These are phyloP conservation scores for Scotopteryx bipunctaria DNA, from an alignment of 2,888 invertebrate species.

Conservation along the genomic window DNA sequence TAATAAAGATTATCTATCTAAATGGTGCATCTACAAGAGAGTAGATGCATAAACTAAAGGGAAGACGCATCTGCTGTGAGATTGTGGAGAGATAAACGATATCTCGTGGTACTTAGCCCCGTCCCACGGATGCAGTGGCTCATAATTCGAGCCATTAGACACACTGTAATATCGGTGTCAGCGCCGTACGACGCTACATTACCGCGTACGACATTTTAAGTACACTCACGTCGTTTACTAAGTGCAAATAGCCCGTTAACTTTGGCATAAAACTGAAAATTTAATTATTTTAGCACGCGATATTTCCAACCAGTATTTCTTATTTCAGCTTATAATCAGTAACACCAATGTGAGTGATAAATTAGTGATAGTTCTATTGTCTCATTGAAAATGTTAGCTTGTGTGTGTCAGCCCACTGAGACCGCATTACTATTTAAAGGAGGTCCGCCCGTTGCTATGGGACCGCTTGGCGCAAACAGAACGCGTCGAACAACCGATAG, in stretches of 20 bases:
- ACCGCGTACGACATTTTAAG: constrained; percentile 41
- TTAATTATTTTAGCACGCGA: constrained; percentile 18
- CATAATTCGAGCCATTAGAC: constrained; percentile 46
- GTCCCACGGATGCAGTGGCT: constrained; percentile 43
- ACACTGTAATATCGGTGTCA: constrained; percentile 52
- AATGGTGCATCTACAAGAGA: not conserved
- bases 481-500: constrained; percentile 62
- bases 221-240: constrained; percentile 35
- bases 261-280: constrained; percentile 18
- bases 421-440: constrained; percentile 80
- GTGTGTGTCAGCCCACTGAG: constrained; percentile 86
- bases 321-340: constrained; percentile 29
- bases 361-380: constrained; percentile 60
- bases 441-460: constrained; percentile 80
- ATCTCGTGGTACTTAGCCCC: constrained; percentile 39
- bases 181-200: constrained; percentile 32
- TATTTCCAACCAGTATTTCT: constrained; percentile 51
- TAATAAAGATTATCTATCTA: not conserved
- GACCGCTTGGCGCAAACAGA: constrained; percentile 78
- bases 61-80: constrained; percentile 21
- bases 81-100: constrained; percentile 32
- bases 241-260: constrained; percentile 28
- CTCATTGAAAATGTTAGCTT: constrained; percentile 84
- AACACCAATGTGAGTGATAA: constrained; percentile 65
- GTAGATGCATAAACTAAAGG: constrained; percentile 2